Evolutionary conservation across 1,140 invertebrate species (phyloP), one percentile per base, ranked within the genome.

Genomic region (Coelopa frigida): DNA sequence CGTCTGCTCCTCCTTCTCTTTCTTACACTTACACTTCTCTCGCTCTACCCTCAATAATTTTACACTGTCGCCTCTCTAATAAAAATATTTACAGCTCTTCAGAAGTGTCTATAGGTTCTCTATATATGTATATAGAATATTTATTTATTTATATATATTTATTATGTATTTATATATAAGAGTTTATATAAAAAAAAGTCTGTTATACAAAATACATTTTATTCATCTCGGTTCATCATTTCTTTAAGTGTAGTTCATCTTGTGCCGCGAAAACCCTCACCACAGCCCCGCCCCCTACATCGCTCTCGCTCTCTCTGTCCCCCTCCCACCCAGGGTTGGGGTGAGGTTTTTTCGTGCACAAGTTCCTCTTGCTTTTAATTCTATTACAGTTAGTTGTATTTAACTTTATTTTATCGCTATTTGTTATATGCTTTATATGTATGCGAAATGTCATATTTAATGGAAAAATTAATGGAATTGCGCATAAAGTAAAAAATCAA

Each of bases 391-490:
- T 2, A 27, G 11, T 32, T 42, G 29, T 43, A 43, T 26, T 40
- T 22, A 4, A 29, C n/a, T 17, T 31, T 43, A 20, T 18, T 10
- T 43, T 43, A 33, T 32, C 18, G 14, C 4, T 21, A 31, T 31
- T 43, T 43, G 3, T 43, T 20, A 20, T 31, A 15, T 7, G 10
- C 15, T 42, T 42, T 20, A 26, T 42, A 42, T 42, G 32, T 42
- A 42, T 29, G n/a, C n/a, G n/a, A n/a, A n/a, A n/a, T n/a, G n/a
- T n/a, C n/a, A n/a, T n/a, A 39, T 40, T 40, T n/a, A n/a, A n/a
- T n/a, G n/a, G 53, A 49, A 58, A 54, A 49, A 51, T 54, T 22
- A 50, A 53, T 62, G 54, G 55, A 63, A 58, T 63, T 56, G 46
- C 29, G 47, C 37, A 51, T 45, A 55, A 50, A 37, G 44, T 46